These are phyloP conservation scores for Clarias platycephalus DNA, from an alignment of 2,797 vertebrate genomes.

Conservation along the genomic window DNA sequence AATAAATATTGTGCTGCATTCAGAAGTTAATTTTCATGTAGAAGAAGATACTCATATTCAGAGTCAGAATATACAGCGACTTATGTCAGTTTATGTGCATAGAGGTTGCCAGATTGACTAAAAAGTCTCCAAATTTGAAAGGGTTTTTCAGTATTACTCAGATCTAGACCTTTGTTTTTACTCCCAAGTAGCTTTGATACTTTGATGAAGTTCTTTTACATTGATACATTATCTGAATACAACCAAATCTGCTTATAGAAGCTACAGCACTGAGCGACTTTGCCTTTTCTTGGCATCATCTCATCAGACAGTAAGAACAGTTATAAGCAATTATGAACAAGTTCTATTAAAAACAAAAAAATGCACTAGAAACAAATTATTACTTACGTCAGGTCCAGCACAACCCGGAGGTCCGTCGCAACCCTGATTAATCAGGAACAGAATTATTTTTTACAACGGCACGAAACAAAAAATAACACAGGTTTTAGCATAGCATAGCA, in stretches of 20 bases:
- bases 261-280: neutral
- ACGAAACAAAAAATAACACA: too few relatives aligned
- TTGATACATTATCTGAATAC: neutral
- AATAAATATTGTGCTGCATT: neutral
- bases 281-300: neutral
- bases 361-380: neutral
- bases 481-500: neutral
- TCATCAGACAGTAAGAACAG: neutral
- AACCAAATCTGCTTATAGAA: neutral
- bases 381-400: slow-evolving; percentile 30
- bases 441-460: neutral
- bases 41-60: neutral
- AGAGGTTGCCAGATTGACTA: neutral
- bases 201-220: too few relatives aligned
- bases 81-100: neutral
- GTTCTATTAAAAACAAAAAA: neutral
- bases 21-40: neutral
- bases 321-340: neutral
- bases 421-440: slow-evolving; percentile 21
- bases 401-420: slow-evolving; percentile 28
- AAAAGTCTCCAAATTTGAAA: too few relatives aligned
- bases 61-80: neutral
- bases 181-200: neutral
- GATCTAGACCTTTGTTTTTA: neutral
- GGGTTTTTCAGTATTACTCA: neutral